Percentiles rank a stretch among this genome's conserved stretches.
phyloP scores from a whole-genome alignment of 2,797 vertebrate genomes.

The Hirundo rustica region DNA sequence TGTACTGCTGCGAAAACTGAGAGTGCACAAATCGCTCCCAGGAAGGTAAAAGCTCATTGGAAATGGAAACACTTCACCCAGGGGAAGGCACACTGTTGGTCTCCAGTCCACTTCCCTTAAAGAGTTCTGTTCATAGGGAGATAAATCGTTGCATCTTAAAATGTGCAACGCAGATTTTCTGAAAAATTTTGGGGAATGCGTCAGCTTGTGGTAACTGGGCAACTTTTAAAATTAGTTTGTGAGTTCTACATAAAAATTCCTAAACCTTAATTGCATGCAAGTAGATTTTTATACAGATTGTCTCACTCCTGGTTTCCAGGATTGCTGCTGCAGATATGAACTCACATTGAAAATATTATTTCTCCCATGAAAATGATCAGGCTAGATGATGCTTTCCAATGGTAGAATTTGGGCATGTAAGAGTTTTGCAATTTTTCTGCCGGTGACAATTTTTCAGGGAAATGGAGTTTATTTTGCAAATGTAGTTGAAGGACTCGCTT shows the following conservation, averaged over 20 bases:
- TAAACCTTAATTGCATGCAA: neutral
- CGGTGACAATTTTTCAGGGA: neutral
- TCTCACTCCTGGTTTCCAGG: neutral
- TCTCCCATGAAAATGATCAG: neutral
- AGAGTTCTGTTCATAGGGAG: neutral
- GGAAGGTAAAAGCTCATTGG: conserved; percentile 83
- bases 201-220: neutral
- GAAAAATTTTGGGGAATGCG: neutral
- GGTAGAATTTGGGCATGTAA: neutral
- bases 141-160: neutral
- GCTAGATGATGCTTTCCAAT: neutral
- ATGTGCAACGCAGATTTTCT: neutral
- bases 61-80: neutral
- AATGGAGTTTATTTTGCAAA: neutral
- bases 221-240: neutral
- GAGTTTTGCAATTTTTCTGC: neutral
- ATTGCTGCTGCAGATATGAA: neutral
- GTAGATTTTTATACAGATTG: neutral
- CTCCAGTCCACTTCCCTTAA: neutral
- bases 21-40: conserved; percentile 87
- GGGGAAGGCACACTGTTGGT: neutral
- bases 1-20: conserved; percentile 92
- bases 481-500: accelerated
- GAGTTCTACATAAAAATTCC: neutral
- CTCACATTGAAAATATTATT: neutral